A percentile compares a stretch with the other conserved stretches of the same genome.
These are phyloP conservation scores for Magallana ariakensis DNA, from an alignment of 1,140 invertebrate genomes.

Conservation along the genomic window DNA sequence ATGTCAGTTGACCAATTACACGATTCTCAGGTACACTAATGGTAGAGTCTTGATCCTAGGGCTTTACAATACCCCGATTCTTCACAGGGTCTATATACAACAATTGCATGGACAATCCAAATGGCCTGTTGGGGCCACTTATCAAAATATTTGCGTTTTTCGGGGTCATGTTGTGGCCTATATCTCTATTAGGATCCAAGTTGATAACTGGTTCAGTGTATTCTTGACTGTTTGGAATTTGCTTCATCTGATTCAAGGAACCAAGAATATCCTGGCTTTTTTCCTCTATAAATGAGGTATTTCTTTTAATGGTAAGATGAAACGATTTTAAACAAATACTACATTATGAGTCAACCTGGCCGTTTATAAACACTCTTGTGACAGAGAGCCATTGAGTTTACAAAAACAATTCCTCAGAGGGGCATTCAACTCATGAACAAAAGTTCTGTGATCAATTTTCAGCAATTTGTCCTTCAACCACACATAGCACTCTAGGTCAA, in stretches of 20 bases:
- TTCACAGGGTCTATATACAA: not conserved
- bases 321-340: not conserved
- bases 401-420: not conserved
- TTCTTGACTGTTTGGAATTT: slow-evolving; percentile 2
- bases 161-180: slow-evolving; percentile 2
- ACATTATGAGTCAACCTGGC: not conserved
- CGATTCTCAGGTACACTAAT: slow-evolving; percentile 21
- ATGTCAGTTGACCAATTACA: slow-evolving; percentile 33
- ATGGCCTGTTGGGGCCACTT: slow-evolving; percentile 18
- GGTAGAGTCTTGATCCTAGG: slow-evolving; percentile 9
- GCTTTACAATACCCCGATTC: slow-evolving; percentile 19
- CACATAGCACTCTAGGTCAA: not conserved
- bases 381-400: not conserved
- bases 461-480: not conserved
- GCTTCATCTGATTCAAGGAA: not conserved
- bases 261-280: not conserved
- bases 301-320: slow-evolving; percentile 11
- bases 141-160: slow-evolving; percentile 3
- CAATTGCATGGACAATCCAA: slow-evolving; percentile 7
- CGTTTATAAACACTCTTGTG: not conserved
- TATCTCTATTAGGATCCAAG: not conserved
- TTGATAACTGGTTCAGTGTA: not conserved
- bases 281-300: not conserved
- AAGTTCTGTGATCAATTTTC: not conserved
- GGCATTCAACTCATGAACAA: not conserved